These are phyloP conservation scores for honey bee (Apis mellifera) DNA, from an alignment of 1,140 invertebrate genomes.

Conservation along the genomic window DNA sequence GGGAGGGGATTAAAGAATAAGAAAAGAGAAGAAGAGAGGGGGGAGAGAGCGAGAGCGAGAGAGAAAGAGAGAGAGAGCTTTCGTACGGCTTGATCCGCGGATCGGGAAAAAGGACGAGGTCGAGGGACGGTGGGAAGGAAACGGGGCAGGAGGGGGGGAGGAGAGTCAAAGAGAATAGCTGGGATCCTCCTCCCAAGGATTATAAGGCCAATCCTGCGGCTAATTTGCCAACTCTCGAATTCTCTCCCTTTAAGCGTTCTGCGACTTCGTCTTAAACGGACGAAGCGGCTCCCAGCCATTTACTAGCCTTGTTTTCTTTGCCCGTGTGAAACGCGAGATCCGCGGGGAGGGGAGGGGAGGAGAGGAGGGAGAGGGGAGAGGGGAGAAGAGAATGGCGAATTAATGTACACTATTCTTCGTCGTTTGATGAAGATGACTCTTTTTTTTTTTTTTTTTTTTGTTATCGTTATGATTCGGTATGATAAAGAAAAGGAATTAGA, in stretches of 20 bases:
- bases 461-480: too few species aligned
- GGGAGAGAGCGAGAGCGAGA: too few species aligned
- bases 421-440: too few species aligned
- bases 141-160: conserved; percentile 18
- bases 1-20: conserved; percentile 80
- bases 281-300: conserved; percentile 38
- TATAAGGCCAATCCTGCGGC: conserved; percentile 78
- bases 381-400: too few species aligned
- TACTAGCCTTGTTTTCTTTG: conserved; percentile 53
- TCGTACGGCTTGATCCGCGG: conserved; percentile 76
- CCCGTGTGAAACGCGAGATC: too few species aligned
- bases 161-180: conserved; percentile 57
- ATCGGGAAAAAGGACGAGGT: conserved; percentile 40
- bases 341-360: too few species aligned
- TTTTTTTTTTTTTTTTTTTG: too few species aligned
- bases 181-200: conserved; percentile 76
- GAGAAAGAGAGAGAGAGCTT: too few species aligned
- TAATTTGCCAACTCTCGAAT: conserved; percentile 80
- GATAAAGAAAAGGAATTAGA: too few species aligned
- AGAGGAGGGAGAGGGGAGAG: too few species aligned
- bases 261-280: conserved; percentile 48
- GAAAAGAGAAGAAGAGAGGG: conserved; percentile 53
- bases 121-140: conserved; percentile 18
- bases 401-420: too few species aligned
- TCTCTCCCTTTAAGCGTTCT: conserved; percentile 58